A percentile compares a stretch with the other conserved stretches of the same genome.
These are phyloP conservation scores for Apis florea DNA, from an alignment of 1,140 invertebrate genomes.

Conservation along the genomic window DNA sequence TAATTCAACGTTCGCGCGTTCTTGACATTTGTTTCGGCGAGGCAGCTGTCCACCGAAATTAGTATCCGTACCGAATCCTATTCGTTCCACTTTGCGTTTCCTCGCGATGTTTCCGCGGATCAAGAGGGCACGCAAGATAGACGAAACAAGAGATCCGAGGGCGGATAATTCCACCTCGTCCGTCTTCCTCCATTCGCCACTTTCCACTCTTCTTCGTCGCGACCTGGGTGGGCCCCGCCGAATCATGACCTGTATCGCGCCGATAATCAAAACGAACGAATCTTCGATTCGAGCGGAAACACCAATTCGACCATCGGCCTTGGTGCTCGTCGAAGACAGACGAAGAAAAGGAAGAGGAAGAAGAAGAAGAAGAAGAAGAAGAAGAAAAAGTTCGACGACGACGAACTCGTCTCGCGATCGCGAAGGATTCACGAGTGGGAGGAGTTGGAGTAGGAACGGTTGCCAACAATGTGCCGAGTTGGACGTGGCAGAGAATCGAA, in stretches of 20 bases:
- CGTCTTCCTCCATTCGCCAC: slow-evolving; percentile 19
- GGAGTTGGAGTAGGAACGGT: slow-evolving; percentile 57
- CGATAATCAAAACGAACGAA: too few relatives aligned
- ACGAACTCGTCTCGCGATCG: slow-evolving; percentile 2
- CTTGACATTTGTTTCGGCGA: not conserved
- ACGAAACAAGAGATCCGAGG: slow-evolving; percentile 23
- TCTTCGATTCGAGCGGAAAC: too few relatives aligned
- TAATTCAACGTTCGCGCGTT: not conserved
- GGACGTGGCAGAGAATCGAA: too few relatives aligned
- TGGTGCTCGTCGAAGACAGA: not conserved
- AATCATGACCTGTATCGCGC: slow-evolving; percentile 1
- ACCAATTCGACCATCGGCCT: not conserved
- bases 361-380: not conserved
- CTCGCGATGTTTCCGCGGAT: slow-evolving; percentile 6
- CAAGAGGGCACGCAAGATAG: not conserved
- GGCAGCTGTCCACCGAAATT: not conserved
- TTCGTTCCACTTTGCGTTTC: not conserved
- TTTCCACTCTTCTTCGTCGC: not conserved
- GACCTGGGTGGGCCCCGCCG: slow-evolving; percentile 61
- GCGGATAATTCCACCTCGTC: slow-evolving; percentile 40
- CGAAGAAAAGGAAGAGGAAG: not conserved
- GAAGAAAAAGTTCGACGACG: not conserved
- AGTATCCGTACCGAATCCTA: not conserved
- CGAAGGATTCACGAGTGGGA: slow-evolving; percentile 25
- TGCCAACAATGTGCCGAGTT: slow-evolving; percentile 78